Evolutionary conservation across 1,140 invertebrate genomes (phyloP).

Genomic region (Solenopsis fugax): DNA sequence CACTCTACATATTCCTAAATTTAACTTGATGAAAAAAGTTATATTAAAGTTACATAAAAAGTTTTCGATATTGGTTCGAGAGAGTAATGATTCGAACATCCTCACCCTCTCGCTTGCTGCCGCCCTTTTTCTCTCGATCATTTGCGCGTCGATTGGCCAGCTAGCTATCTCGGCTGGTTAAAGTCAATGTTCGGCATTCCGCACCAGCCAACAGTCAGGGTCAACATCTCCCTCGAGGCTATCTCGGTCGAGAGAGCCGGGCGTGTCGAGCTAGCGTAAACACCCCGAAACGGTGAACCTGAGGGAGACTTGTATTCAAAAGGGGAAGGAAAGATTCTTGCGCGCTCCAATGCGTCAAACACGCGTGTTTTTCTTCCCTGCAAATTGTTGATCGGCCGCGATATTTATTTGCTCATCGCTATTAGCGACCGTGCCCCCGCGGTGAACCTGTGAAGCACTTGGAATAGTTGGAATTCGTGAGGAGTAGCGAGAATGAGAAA

Average conservation of each 20-base stretch:
- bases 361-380: neutral
- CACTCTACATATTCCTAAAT: neutral
- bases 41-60: neutral
- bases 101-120: neutral
- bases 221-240: constrained; percentile 45
- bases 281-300: neutral
- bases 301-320: neutral
- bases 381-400: neutral
- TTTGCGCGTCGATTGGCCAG: constrained; percentile 54
- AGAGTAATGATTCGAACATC: neutral
- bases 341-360: neutral
- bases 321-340: neutral
- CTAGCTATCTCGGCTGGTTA: constrained; percentile 60
- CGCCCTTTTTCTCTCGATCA: constrained; percentile 5
- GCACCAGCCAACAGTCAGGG: constrained; percentile 36
- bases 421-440: neutral
- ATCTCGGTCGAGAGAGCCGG: constrained; percentile 23
- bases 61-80: neutral
- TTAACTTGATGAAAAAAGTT: neutral
- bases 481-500: neutral
- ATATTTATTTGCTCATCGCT: constrained; percentile 35
- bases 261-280: constrained; percentile 21
- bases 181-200: constrained; percentile 48
- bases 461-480: constrained; percentile 26
- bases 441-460: neutral